These are phyloP conservation scores for Theocolax elegans DNA, from an alignment of 1,140 invertebrate species.

Conservation along the genomic window DNA sequence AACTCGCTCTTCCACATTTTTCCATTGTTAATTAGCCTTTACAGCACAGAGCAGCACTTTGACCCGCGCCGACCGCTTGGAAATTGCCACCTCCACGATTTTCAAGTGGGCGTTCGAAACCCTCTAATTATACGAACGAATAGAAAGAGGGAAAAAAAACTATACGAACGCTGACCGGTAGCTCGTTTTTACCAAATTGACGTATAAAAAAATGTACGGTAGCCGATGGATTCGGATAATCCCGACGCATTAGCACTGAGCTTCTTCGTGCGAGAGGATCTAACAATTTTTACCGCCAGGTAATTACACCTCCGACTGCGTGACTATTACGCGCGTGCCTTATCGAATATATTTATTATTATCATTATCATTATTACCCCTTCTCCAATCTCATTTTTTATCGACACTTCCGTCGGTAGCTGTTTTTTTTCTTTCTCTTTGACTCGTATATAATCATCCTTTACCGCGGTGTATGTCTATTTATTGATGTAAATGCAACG, in stretches of 20 bases:
- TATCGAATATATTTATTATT: too few relatives aligned
- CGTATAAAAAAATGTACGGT: background rate
- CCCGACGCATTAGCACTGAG: slow-evolving; percentile 16
- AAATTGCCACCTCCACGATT: slow-evolving; percentile 12
- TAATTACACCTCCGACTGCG: background rate
- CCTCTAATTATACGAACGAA: slow-evolving; percentile 17
- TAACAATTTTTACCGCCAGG: slow-evolving; percentile 12
- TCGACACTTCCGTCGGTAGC: too few relatives aligned
- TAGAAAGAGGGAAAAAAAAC: background rate
- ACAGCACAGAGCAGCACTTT: background rate
- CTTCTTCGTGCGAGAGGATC: background rate
- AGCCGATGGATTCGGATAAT: slow-evolving; percentile 39
- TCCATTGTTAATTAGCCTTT: slow-evolving; percentile 15
- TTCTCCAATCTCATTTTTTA: too few relatives aligned
- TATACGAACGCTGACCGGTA: slow-evolving; percentile 4
- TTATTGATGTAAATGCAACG: too few relatives aligned
- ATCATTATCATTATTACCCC: too few relatives aligned
- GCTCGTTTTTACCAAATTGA: background rate
- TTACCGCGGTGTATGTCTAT: too few relatives aligned
- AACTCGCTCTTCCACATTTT: background rate
- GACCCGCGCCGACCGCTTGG: background rate
- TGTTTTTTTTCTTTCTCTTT: too few relatives aligned
- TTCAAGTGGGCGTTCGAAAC: slow-evolving; percentile 4
- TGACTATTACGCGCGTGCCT: too few relatives aligned
- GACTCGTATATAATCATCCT: too few relatives aligned